Percentiles rank a stretch among this genome's conserved stretches.
These are phyloP conservation scores for Halcyon smyrnensis DNA, from an alignment of 2,797 vertebrate species.

Conservation along the genomic window DNA sequence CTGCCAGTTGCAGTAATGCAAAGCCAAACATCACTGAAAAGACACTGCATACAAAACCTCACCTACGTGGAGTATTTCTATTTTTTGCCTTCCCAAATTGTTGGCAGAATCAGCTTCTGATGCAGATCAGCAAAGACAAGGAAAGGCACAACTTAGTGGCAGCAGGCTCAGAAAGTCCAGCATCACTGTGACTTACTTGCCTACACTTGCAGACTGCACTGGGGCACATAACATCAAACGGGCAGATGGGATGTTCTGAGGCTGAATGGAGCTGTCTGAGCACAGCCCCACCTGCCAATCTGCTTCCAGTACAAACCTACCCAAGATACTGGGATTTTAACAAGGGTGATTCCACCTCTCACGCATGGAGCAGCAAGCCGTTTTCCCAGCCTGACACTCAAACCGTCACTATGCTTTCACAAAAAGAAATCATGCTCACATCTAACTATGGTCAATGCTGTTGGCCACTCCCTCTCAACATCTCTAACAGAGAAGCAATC, in stretches of 20 bases:
- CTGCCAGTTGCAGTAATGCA: not conserved
- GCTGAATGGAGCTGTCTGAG: not conserved
- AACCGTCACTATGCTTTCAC: not conserved
- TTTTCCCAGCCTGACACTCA: not conserved
- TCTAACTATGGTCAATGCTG: not conserved
- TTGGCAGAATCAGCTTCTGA: not conserved
- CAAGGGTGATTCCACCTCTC: not conserved
- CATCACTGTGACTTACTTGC: not conserved
- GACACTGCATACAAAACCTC: not conserved
- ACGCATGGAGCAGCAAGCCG: not conserved
- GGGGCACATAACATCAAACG: not conserved
- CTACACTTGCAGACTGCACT: not conserved
- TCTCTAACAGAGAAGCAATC: not conserved
- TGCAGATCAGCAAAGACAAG: not conserved
- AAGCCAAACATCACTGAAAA: not conserved
- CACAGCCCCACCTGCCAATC: not conserved
- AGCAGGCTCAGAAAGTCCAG: not conserved
- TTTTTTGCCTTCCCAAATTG: accelerated
- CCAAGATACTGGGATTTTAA: not conserved
- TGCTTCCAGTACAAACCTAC: not conserved
- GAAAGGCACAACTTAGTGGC: not conserved
- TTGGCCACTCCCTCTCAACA: not conserved
- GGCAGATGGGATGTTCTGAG: not conserved
- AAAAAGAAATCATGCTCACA: not conserved
- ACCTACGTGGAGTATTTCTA: not conserved